phyloP scores from a whole-genome alignment of 2,888 invertebrate genomes.

The Sialis fuliginosa region DNA sequence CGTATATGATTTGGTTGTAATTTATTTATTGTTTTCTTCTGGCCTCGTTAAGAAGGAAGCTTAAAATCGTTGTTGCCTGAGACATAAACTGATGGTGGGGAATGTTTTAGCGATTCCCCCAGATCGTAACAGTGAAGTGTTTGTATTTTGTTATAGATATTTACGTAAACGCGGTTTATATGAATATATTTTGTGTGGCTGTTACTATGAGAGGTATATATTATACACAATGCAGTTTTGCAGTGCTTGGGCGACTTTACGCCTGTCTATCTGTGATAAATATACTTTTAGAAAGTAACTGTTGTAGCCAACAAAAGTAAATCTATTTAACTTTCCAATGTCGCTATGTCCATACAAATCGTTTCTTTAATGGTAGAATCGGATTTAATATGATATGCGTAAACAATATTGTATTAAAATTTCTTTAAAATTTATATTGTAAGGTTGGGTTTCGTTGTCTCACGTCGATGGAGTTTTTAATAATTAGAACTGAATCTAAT shows the following conservation, averaged over 20 bases:
- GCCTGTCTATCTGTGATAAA: background rate
- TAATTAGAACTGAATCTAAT: no score
- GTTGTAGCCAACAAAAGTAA: slow-evolving; percentile 1
- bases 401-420: no score
- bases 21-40: no score
- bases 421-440: no score
- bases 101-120: no score
- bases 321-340: background rate
- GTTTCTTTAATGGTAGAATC: background rate
- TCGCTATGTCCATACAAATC: background rate
- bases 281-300: background rate
- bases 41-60: no score
- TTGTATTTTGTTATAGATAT: slow-evolving; percentile 1
- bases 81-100: no score
- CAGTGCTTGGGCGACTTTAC: slow-evolving; percentile 1
- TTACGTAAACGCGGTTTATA: slow-evolving; percentile 6
- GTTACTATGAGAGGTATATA: background rate
- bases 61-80: no score
- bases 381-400: no score
- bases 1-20: no score
- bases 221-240: background rate
- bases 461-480: no score
- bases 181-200: background rate
- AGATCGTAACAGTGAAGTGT: background rate
- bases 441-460: no score